phyloP scores from a whole-genome alignment of 2,797 vertebrate genomes.

The Harpagifer antarcticus region DNA sequence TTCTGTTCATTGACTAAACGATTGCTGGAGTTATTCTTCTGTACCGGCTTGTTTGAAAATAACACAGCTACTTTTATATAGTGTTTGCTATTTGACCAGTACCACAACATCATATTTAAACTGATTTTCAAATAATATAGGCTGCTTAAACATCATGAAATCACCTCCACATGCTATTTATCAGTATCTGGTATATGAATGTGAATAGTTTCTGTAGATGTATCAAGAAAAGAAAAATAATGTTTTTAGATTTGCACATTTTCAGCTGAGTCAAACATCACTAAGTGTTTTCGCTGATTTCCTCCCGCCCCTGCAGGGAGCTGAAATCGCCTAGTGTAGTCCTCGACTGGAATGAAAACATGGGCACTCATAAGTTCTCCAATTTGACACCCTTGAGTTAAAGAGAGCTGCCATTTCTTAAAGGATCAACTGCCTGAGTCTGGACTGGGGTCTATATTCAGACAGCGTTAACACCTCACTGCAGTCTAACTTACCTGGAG shows the following conservation, averaged over 20 bases:
- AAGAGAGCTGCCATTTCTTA: constrained; percentile 10
- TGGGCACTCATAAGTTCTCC: neutral
- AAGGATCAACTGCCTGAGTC: constrained; percentile 6
- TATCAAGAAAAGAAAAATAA: neutral
- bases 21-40: too few relatives aligned
- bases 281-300: constrained; percentile 37
- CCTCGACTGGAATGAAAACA: constrained; percentile 39
- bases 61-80: too few relatives aligned
- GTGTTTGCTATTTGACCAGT: too few relatives aligned
- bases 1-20: too few relatives aligned
- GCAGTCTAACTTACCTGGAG: constrained; percentile 2
- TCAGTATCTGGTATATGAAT: neutral
- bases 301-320: neutral
- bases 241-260: constrained; percentile 1
- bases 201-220: neutral
- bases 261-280: constrained; percentile 3
- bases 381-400: constrained; percentile 8
- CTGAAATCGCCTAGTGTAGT: constrained; percentile 21
- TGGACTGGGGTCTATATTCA: constrained; percentile 17
- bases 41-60: too few relatives aligned
- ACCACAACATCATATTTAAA: neutral
- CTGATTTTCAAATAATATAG: neutral
- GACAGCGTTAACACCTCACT: constrained; percentile 14
- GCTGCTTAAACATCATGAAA: neutral
- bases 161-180: neutral